Percentiles rank a stretch among this genome's conserved stretches.
Conservation (phyloP, 2,797 vertebrate species). For the Hybognathus amarus region DNA sequence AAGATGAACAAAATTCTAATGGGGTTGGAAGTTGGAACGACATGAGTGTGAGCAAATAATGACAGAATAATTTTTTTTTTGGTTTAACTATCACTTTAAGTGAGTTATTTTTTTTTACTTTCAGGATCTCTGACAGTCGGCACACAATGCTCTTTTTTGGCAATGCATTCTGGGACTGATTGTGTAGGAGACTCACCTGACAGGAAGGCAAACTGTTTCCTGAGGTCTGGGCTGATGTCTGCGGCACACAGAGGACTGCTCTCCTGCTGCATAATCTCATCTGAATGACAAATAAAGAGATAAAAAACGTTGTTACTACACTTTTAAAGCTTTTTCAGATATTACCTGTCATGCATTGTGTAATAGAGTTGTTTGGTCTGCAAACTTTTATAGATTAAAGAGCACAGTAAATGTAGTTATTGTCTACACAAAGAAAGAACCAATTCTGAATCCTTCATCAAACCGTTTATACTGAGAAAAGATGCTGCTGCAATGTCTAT, state of each 20-base stretch:
- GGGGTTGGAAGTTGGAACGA: too few relatives aligned
- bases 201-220: slow-evolving; percentile 92
- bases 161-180: slow-evolving; percentile 9
- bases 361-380: not conserved
- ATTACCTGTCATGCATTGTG: not conserved
- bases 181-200: slow-evolving; percentile 81
- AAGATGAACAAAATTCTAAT: too few relatives aligned
- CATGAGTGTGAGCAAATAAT: too few relatives aligned
- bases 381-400: not conserved
- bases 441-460: not conserved
- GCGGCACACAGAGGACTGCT: slow-evolving; percentile 86
- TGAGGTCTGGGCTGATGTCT: slow-evolving; percentile 92
- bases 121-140: not conserved
- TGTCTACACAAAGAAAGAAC: not conserved
- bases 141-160: not conserved
- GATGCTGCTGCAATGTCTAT: not conserved
- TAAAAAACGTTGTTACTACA: not conserved
- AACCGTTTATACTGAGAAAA: not conserved
- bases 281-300: slow-evolving; percentile 70
- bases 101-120: not conserved
- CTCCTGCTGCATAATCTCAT: slow-evolving; percentile 99
- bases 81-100: not conserved
- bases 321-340: not conserved
- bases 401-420: not conserved
- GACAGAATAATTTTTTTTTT: too few relatives aligned